Evolutionary conservation across 1,140 invertebrate genomes (phyloP), one percentile per base, ranked within the genome.

Genomic region (Diorhabda sublineata): DNA sequence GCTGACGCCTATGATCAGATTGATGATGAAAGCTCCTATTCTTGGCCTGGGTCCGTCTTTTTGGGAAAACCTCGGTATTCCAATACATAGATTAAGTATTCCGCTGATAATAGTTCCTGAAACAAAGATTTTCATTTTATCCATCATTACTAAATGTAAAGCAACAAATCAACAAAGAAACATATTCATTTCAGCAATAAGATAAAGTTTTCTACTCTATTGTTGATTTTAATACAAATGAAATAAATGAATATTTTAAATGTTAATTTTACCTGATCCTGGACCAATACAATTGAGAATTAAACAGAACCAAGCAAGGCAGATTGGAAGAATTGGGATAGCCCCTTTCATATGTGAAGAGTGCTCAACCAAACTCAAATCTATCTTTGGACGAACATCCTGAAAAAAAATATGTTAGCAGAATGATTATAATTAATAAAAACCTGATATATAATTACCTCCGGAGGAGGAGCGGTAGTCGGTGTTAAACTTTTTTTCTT

Each of bases 91-190:
- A 74, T 94, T 94, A 73, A 94, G 90, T 65, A 96, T 76, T 2
- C 95, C 95, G 71, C 94, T 95, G 61, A 92, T 84, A 61, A 96
- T 84, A 2, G 95, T 97, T 52, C 95, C 95, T 96, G 82, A 5
- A 76, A 78, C 72, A 3, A 72, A 69, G 7, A 60, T 43, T 3
- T 42, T 42, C n/a, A 63, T 2, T 63, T 0, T 63, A 11, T 45
- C 7, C 2, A 60, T 26, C 26, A 26, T 26, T 26, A 26, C 26
- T 26, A 26, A 26, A 26, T 26, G 26, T 26, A 2, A 26, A 26
- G 26, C 26, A 26, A 26, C 26, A 26, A 26, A 26, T 26, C 26
- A 56, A 2, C 2, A 56, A 56, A 7, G 6, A 56, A 56, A 56
- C n/a, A 56, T 6, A n/a, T n/a, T 56, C 52, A 56, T 26, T 26